Evolutionary conservation across 2,797 vertebrate genomes (phyloP).

Genomic region (Siniperca undulata): DNA sequence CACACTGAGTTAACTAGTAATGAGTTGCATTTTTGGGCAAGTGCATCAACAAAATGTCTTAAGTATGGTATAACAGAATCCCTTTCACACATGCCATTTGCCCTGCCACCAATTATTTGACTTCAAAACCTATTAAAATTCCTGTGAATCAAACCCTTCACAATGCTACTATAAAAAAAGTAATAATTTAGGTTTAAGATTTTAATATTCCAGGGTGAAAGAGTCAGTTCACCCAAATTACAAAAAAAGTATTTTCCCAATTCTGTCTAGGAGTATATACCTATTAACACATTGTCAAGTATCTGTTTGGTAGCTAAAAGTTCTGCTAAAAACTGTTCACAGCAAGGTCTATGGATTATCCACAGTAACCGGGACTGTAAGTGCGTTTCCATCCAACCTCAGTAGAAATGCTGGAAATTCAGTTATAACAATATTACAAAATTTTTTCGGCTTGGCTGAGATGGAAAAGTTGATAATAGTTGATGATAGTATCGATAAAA

Average conservation of each 20-base stretch:
- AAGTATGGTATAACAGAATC: not conserved
- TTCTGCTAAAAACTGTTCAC: not conserved
- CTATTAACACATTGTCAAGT: not conserved
- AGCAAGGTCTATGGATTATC: not conserved
- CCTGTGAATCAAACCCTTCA: too few relatives aligned
- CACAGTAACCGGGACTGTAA: not conserved
- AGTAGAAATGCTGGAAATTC: not conserved
- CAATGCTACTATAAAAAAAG: too few relatives aligned
- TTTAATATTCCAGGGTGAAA: too few relatives aligned
- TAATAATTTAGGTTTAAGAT: too few relatives aligned
- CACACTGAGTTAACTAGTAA: conserved; percentile 4
- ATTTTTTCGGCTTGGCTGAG: not conserved
- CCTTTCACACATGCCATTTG: conserved; percentile 18
- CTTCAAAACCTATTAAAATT: too few relatives aligned
- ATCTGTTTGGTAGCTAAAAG: not conserved
- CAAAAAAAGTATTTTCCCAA: too few relatives aligned
- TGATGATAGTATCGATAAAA: too few relatives aligned
- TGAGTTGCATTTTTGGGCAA: not conserved
- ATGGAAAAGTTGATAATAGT: not conserved
- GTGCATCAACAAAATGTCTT: not conserved
- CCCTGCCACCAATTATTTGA: not conserved
- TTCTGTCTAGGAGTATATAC: not conserved
- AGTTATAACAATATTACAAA: not conserved
- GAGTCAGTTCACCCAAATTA: too few relatives aligned
- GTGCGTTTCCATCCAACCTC: not conserved